phyloP scores from a whole-genome alignment of 2,797 vertebrate genomes.

The Vultur gryphus region DNA sequence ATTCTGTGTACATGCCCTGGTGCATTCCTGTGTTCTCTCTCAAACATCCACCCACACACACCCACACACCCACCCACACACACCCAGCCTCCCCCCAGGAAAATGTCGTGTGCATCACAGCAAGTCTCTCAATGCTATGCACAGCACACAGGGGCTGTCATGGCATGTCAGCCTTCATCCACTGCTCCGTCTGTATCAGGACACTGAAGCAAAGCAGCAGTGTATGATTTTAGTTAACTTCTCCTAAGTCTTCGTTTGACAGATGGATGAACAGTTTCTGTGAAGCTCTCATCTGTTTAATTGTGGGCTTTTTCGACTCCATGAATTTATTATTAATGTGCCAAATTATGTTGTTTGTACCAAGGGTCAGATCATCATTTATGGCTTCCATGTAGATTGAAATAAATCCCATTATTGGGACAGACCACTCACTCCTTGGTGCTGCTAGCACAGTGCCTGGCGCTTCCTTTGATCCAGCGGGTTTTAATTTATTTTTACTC shows the following conservation, averaged over 20 bases:
- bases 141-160: not conserved
- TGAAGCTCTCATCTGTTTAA: constrained; percentile 25
- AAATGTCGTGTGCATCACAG: not conserved
- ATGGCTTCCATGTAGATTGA: constrained; percentile 14
- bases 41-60: not conserved
- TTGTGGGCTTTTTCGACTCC: not conserved
- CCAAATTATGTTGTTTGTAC: constrained; percentile 11
- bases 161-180: not conserved
- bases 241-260: not conserved
- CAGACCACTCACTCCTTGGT: not conserved
- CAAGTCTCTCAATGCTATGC: not conserved
- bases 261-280: not conserved
- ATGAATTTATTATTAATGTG: constrained; percentile 45
- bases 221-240: not conserved
- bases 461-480: constrained; percentile 49
- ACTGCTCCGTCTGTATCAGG: not conserved
- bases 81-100: not conserved
- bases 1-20: not conserved
- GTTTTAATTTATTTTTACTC: constrained; percentile 68
- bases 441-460: constrained; percentile 4
- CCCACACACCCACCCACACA: not conserved
- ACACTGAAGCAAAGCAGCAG: not conserved
- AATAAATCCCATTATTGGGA: constrained; percentile 43
- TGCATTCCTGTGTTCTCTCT: not conserved
- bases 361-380: constrained; percentile 34